Base-by-base conservation (phyloP, 2,797 vertebrate species). In the Atherinosoma microstoma region DNA sequence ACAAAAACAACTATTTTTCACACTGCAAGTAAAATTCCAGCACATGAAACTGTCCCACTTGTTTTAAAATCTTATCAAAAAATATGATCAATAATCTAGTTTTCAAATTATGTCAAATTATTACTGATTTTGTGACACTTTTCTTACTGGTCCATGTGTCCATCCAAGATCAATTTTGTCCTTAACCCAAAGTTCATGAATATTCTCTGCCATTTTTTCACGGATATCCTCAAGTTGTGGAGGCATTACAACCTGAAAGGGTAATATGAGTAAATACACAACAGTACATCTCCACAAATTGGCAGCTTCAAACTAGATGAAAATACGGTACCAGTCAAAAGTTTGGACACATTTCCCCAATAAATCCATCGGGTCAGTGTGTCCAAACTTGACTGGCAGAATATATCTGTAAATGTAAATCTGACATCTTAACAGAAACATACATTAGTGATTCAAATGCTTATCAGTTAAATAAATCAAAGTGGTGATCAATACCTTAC, bases 131-230 rank as follows among this genome's bases (percentile, higher is more conserved):
- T 27, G 13, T 38, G 53, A 70, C 12, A 59, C 2, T 81, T 74
- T 67, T 70, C 93, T 76, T 95, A 98, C 98, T 76, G 93, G 87
- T 83, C 96, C 97, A 78, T 96, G 93, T 38, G 95, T 96, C 98
- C 98, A 99, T 78, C 97, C 97, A 54, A 96, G 94, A 75, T 97
- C 97, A 63, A 97, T 96, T 88, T 95, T 97, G 85, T 97, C 97
- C 95, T 96, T 94, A 67, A 95, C 96, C 97, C 97, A 98, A 78
- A 99, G 95, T 73, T 98, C 97, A 61, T 99, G 98, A 82, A 97
- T 95, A 86, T 99, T 97, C 77, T 97, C 96, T 34, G 98, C 97
- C 89, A 98, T 91, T 86, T 96, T 97, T 86, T 98, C 96, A 88
- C 95, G 86, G 75, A 99, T 96, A 70, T 96, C 94, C 82, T 98